Conservation (phyloP, 2,113 vertebrate species). For the Plestiodon gilberti region DNA sequence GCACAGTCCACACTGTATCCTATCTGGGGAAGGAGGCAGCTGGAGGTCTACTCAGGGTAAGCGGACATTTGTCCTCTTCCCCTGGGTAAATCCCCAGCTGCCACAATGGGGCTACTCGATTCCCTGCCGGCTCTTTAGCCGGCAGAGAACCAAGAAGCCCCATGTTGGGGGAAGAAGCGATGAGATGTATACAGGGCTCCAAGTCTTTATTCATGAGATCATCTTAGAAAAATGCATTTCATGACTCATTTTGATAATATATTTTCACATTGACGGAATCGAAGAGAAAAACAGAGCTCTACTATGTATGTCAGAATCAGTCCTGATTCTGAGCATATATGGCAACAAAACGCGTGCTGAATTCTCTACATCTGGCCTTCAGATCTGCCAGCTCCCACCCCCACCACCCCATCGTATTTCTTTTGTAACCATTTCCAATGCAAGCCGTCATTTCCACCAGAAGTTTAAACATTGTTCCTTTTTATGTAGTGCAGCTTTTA, state of each 20-base stretch:
- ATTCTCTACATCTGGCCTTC: not conserved
- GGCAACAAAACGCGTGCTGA: slow-evolving; percentile 12
- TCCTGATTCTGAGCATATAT: not conserved
- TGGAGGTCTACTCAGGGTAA: no score
- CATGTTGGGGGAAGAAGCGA: no score
- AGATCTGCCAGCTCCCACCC: not conserved
- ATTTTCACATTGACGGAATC: not conserved
- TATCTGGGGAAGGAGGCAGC: no score
- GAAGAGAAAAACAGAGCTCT: no score
- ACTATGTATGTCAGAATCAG: not conserved
- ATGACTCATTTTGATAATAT: not conserved
- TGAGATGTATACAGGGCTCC: no score
- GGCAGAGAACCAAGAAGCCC: no score
- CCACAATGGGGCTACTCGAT: no score
- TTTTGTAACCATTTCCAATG: slow-evolving; percentile 66
- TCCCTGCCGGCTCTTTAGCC: no score
- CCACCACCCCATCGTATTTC: slow-evolving; percentile 1
- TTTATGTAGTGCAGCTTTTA: slow-evolving; percentile 78
- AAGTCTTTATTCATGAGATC: not conserved
- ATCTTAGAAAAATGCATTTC: not conserved
- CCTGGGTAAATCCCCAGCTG: no score
- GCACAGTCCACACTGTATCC: no score
- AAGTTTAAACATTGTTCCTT: slow-evolving; percentile 82
- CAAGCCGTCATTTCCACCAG: slow-evolving; percentile 72
- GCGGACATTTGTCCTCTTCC: no score